Evolutionary conservation across 2,113 vertebrate species (phyloP).

Genomic region (Odocoileus hemionus): DNA sequence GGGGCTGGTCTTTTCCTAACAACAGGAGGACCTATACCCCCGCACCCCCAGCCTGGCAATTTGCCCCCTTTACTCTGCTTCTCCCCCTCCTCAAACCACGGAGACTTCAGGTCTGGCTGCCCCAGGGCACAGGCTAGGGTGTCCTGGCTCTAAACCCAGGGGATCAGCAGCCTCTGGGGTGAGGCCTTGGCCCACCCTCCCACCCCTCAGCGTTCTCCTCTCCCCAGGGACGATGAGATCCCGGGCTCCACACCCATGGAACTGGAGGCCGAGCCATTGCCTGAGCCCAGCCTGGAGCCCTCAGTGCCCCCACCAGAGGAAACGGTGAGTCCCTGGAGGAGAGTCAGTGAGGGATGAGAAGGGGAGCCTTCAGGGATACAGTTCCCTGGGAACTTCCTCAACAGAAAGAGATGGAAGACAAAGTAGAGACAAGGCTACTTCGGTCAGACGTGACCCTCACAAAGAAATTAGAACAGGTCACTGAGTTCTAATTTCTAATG

Average conservation of each 20-base stretch:
- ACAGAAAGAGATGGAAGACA: neutral
- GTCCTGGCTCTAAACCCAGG: neutral
- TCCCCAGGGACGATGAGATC: constrained; percentile 43
- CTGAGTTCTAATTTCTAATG: neutral
- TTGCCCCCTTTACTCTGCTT: neutral
- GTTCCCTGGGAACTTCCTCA: rapidly evolving
- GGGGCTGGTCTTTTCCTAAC: neutral
- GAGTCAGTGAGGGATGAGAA: neutral
- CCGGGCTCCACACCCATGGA: constrained; percentile 62
- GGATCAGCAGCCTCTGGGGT: neutral
- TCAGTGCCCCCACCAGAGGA: neutral
- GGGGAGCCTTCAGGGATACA: neutral
- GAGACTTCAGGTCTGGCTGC: neutral
- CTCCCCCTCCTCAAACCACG: neutral
- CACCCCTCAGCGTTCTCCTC: neutral
- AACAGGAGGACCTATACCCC: neutral
- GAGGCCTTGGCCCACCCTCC: neutral
- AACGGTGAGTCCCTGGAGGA: constrained; percentile 46
- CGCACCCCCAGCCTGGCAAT: neutral
- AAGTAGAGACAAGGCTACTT: neutral
- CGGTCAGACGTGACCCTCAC: neutral
- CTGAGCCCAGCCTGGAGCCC: constrained; percentile 16
- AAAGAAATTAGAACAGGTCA: neutral
- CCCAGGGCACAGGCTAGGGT: neutral
- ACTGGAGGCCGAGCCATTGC: constrained; percentile 57